Evolutionary conservation across 2,113 vertebrate genomes (phyloP).

Genomic region (Tetrax tetrax): DNA sequence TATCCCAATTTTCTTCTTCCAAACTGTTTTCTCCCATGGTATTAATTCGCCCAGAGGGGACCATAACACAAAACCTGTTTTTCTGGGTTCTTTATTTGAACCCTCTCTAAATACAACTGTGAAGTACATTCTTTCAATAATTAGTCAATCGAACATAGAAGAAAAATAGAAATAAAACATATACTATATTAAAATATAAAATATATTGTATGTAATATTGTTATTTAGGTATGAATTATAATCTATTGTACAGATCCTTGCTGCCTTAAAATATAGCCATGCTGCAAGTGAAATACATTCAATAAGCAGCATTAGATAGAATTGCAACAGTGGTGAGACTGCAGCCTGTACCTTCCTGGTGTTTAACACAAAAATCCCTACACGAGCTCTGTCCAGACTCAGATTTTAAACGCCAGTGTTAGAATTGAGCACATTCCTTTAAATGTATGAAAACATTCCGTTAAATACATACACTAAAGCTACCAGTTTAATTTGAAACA

Average conservation of each 20-base stretch:
- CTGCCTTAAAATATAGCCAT: not conserved
- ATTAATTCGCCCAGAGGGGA: not conserved
- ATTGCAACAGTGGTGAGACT: not conserved
- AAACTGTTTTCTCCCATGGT: not conserved
- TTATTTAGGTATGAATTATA: not conserved
- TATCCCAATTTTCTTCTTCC: not conserved
- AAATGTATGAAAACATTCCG: slow-evolving; percentile 16
- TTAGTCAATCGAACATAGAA: not conserved
- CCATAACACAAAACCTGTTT: not conserved
- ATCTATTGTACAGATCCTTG: not conserved
- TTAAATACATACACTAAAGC: slow-evolving; percentile 13
- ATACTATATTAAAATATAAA: not conserved
- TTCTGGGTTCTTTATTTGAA: not conserved
- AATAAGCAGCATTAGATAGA: not conserved
- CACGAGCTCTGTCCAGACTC: not conserved
- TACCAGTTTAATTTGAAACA: slow-evolving; percentile 46
- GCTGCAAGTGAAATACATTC: not conserved
- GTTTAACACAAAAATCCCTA: not conserved
- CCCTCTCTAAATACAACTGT: not conserved
- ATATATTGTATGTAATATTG: not conserved
- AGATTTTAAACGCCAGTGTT: not conserved
- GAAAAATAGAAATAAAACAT: not conserved
- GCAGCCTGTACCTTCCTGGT: not conserved
- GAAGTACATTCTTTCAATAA: not conserved
- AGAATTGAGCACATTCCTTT: slow-evolving; percentile 10